Percentiles rank a stretch among this genome's conserved stretches.
phyloP scores from a whole-genome alignment of 2,797 vertebrate species.

The Acrossocheilus wenchowensis region DNA sequence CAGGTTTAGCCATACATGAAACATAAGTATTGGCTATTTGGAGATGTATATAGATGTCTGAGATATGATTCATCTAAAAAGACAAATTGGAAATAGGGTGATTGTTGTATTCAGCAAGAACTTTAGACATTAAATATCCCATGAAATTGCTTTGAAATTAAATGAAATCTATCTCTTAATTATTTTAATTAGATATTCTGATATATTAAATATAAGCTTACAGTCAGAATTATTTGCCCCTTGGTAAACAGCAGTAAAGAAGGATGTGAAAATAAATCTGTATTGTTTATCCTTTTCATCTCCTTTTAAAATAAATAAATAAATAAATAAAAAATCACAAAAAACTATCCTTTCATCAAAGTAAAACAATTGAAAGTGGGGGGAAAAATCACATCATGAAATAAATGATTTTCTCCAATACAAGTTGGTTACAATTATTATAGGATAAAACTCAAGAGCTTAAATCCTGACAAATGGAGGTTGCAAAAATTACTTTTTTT shows the following conservation, averaged over 20 bases:
- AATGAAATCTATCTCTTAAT: neutral
- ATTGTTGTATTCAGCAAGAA: neutral
- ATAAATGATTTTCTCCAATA: neutral
- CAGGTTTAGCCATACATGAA: constrained; percentile 43
- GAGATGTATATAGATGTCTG: constrained; percentile 2
- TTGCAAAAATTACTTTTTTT: neutral
- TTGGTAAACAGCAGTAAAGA: too few relatives aligned
- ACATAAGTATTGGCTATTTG: constrained; percentile 19
- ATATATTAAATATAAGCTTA: neutral
- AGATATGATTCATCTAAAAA: neutral
- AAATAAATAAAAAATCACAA: too few relatives aligned
- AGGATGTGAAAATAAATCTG: too few relatives aligned
- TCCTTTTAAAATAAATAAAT: too few relatives aligned
- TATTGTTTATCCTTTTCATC: too few relatives aligned
- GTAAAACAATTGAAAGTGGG: too few relatives aligned
- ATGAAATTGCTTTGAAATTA: constrained; percentile 24
- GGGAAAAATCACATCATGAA: too few relatives aligned
- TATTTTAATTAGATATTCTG: neutral
- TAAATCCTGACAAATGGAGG: neutral
- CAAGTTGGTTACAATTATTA: neutral
- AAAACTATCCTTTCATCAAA: too few relatives aligned
- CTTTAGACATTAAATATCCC: neutral
- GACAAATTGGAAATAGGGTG: neutral
- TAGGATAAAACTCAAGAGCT: neutral
- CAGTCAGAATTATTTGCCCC: too few relatives aligned